These are phyloP conservation scores for Dermatemys mawii DNA, from an alignment of 2,113 vertebrate genomes.

Conservation along the genomic window DNA sequence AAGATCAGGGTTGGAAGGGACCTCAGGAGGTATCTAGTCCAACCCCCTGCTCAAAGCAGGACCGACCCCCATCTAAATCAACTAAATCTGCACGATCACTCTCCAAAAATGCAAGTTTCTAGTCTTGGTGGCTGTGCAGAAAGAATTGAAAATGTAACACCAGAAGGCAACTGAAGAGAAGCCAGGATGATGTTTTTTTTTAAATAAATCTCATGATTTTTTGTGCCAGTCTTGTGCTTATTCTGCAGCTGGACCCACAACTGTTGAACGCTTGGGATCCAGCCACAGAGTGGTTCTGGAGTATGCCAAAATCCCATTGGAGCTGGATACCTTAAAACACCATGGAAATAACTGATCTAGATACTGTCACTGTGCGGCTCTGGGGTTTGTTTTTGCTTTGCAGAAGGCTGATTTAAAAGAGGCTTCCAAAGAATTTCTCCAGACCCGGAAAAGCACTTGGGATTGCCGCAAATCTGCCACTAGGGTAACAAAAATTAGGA, in stretches of 20 bases:
- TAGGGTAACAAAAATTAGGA: fast-evolving
- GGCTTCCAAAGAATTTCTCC: background rate
- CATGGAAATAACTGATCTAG: background rate
- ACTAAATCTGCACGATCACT: background rate
- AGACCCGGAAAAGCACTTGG: background rate
- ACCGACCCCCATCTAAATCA: no score
- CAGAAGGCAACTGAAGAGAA: background rate
- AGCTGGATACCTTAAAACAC: background rate
- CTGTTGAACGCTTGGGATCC: fast-evolving
- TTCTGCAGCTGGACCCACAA: background rate
- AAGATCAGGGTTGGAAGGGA: no score
- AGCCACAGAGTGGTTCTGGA: background rate
- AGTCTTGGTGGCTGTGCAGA: background rate
- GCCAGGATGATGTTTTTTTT: background rate
- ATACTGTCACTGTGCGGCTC: fast-evolving
- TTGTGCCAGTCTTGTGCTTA: background rate
- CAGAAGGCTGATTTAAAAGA: background rate
- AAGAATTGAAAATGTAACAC: background rate
- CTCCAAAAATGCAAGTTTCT: background rate
- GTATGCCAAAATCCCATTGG: background rate
- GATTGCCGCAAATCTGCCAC: fast-evolving
- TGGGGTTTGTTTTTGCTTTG: background rate
- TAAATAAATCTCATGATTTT: background rate
- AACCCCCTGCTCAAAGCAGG: no score
- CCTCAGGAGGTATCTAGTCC: no score